Conservation (phyloP, 2,797 vertebrate genomes). For the Xyrichtys novacula region DNA sequence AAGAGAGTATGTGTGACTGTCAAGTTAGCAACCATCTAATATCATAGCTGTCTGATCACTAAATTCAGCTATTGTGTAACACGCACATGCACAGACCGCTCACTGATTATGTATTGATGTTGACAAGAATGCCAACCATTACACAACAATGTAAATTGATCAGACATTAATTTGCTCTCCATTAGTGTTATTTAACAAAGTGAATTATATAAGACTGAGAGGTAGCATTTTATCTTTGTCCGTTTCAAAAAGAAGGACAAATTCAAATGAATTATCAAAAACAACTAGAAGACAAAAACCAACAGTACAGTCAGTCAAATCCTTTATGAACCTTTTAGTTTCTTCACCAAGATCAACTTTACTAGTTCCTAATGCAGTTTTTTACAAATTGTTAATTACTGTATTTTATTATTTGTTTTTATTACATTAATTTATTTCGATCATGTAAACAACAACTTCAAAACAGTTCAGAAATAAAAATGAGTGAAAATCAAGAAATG, state of each 20-base stretch:
- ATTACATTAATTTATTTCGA: too few relatives aligned
- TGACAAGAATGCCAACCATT: constrained; percentile 47
- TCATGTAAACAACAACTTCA: too few relatives aligned
- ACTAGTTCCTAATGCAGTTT: too few relatives aligned
- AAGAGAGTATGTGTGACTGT: constrained; percentile 6
- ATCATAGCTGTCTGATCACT: constrained; percentile 17
- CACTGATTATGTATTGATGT: constrained; percentile 53
- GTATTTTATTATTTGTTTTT: too few relatives aligned
- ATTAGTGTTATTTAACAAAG: constrained; percentile 53
- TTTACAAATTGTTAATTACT: too few relatives aligned
- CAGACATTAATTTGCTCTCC: constrained; percentile 46
- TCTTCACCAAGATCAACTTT: too few relatives aligned
- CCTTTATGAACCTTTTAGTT: too few relatives aligned
- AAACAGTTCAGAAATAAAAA: too few relatives aligned
- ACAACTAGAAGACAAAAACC: not conserved
- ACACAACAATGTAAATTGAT: constrained; percentile 65
- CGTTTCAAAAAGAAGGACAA: not conserved
- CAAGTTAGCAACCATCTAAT: constrained; percentile 13
- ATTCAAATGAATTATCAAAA: not conserved
- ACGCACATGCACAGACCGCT: constrained; percentile 24
- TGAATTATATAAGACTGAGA: constrained; percentile 45
- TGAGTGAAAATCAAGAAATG: too few relatives aligned
- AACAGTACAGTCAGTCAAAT: too few relatives aligned
- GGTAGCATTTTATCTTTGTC: not conserved
- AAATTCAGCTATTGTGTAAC: constrained; percentile 46